Evolutionary conservation across 64 coral and sea anemone species (phyloP).

Genomic region (Platygyra sinensis): DNA sequence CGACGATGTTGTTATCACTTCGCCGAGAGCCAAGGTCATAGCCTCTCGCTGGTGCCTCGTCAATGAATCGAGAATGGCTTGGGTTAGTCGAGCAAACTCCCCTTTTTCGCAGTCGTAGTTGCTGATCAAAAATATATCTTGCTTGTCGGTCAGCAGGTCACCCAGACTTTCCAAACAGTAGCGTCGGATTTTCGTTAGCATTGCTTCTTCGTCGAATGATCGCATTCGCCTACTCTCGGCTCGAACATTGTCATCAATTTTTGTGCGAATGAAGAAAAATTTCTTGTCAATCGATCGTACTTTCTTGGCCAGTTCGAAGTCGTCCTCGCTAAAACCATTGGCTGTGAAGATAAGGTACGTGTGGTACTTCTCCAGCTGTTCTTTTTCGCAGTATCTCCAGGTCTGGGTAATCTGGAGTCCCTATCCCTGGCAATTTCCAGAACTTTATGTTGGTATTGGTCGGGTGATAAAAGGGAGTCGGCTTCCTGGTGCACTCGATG

Average conservation of each 20-base stretch:
- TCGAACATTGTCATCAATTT: constrained; percentile 52
- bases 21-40: constrained; percentile 4
- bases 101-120: constrained; percentile 29
- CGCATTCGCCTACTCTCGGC: constrained; percentile 5
- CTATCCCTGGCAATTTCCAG: constrained; percentile 56
- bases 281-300: not conserved
- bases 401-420: constrained; percentile 52
- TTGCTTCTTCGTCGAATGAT: constrained; percentile 9
- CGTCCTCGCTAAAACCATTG: not conserved
- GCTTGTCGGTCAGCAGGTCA: not conserved
- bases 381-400: constrained; percentile 20
- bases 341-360: constrained; percentile 40
- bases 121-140: constrained; percentile 47
- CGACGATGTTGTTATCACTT: not conserved
- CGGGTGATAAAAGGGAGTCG: not conserved
- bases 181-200: constrained; percentile 20
- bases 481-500: constrained; percentile 10
- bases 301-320: constrained; percentile 22
- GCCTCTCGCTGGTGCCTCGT: constrained; percentile 3
- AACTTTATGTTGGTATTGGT: constrained; percentile 53
- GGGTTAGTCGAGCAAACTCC: constrained; percentile 37
- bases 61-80: constrained; percentile 20
- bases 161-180: constrained; percentile 1
- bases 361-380: constrained; percentile 38
- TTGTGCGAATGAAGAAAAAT: constrained; percentile 54